Percentiles rank a stretch among this genome's conserved stretches.
phyloP scores from a whole-genome alignment of 2,113 vertebrate genomes.

The Suricata suricatta region DNA sequence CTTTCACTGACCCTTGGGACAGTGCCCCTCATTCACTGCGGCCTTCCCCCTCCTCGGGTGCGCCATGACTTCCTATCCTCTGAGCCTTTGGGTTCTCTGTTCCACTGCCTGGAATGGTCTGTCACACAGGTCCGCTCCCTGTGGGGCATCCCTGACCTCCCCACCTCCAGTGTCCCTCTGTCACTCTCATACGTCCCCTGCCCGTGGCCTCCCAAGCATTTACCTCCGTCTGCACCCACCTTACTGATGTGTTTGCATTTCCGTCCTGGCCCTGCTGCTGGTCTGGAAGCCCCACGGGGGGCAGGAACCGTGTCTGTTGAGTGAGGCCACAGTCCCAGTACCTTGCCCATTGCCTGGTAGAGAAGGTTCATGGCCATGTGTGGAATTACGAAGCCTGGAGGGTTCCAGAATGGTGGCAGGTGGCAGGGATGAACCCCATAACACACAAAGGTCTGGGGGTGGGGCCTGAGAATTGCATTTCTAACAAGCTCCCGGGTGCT shows the following conservation, averaged over 20 bases:
- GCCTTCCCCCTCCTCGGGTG: too few relatives aligned
- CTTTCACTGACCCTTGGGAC: too few relatives aligned
- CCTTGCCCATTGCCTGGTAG: not conserved
- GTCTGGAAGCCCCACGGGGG: not conserved
- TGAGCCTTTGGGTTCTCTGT: not conserved
- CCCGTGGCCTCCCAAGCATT: not conserved
- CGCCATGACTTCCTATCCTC: not conserved
- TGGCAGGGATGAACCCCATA: not conserved
- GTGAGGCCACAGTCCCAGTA: not conserved
- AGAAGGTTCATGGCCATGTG: not conserved
- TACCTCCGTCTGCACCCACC: accelerated
- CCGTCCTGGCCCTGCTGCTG: not conserved
- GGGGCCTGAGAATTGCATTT: not conserved
- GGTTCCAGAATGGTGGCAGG: not conserved
- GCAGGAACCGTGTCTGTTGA: not conserved
- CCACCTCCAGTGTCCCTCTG: not conserved
- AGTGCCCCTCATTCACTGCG: accelerated
- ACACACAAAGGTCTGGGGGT: not conserved
- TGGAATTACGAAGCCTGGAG: not conserved
- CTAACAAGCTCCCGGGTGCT: not conserved
- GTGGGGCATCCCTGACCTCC: not conserved
- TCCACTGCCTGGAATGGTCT: not conserved
- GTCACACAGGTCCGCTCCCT: not conserved
- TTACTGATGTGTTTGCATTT: not conserved
- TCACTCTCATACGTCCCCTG: not conserved